Conservation (phyloP, 2,797 vertebrate genomes). For the Catostomus latipinnis region DNA sequence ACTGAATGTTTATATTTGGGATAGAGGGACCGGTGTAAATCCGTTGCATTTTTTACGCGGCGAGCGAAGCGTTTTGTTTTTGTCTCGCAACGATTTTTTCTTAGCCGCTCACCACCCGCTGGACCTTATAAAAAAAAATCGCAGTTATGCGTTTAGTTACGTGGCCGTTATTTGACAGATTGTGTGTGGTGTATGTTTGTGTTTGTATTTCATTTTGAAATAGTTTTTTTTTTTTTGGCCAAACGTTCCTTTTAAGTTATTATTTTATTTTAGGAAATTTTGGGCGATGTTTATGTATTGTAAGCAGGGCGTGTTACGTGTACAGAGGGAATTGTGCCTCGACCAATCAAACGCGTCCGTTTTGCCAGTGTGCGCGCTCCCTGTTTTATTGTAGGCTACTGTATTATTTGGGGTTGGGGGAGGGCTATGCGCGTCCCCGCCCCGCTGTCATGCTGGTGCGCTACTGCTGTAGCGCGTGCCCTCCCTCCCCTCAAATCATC, state of each 20-base stretch:
- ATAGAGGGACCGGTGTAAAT: too few relatives aligned
- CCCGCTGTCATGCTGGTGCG: slow-evolving; percentile 28
- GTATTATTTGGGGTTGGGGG: slow-evolving; percentile 64
- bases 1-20: slow-evolving; percentile 31
- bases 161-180: slow-evolving; percentile 2
- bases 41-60: background rate
- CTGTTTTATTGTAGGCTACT: slow-evolving; percentile 56
- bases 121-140: slow-evolving; percentile 57
- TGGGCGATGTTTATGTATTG: slow-evolving; percentile 81
- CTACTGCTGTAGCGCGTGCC: slow-evolving; percentile 43
- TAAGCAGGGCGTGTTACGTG: slow-evolving; percentile 78
- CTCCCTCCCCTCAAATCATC: slow-evolving; percentile 67
- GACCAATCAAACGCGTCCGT: slow-evolving; percentile 68
- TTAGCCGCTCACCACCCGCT: slow-evolving; percentile 63
- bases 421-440: slow-evolving; percentile 67
- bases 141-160: slow-evolving; percentile 59
- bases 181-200: background rate
- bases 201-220: background rate
- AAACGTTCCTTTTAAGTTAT: background rate
- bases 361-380: slow-evolving; percentile 70
- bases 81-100: slow-evolving; percentile 65
- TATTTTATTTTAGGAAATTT: slow-evolving; percentile 55
- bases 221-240: background rate
- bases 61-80: slow-evolving; percentile 50
- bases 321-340: slow-evolving; percentile 67